Evolutionary conservation across 2,797 vertebrate species (phyloP).

Genomic region (Aeoliscus strigatus): DNA sequence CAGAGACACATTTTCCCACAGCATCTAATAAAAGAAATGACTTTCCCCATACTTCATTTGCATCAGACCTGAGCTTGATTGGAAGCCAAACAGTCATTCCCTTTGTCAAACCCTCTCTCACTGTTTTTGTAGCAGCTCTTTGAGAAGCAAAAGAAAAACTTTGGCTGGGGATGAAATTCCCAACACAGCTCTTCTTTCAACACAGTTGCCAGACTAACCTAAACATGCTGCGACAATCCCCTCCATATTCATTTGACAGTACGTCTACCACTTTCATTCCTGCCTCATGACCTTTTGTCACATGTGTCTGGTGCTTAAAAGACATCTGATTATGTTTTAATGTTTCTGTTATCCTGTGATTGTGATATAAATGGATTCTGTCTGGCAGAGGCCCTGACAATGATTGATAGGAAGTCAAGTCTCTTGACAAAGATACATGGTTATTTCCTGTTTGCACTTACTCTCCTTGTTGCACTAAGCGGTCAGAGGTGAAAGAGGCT

Average conservation of each 20-base stretch:
- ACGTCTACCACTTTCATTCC: conserved; percentile 11
- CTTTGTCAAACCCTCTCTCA: conserved; percentile 17
- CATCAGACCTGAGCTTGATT: conserved; percentile 33
- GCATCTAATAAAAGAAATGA: conserved; percentile 28
- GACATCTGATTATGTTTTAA: conserved; percentile 43
- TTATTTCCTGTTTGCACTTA: conserved; percentile 48
- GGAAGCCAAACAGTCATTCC: conserved; percentile 37
- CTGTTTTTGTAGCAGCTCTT: conserved; percentile 15
- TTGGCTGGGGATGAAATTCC: conserved; percentile 40
- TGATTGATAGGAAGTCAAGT: conserved; percentile 57
- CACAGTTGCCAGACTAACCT: conserved; percentile 20
- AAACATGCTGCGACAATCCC: conserved; percentile 21
- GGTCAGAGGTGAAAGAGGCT: conserved; percentile 38
- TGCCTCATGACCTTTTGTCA: conserved; percentile 13
- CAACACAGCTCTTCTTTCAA: conserved; percentile 35
- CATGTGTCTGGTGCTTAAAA: conserved; percentile 1
- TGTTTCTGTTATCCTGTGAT: conserved; percentile 31
- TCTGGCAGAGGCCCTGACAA: conserved; percentile 20
- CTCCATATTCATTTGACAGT: conserved; percentile 11
- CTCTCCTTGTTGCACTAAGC: conserved; percentile 18
- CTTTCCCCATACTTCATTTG: conserved; percentile 31
- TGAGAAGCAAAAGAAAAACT: conserved; percentile 23
- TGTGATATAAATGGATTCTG: conserved; percentile 10
- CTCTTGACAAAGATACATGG: conserved; percentile 50
- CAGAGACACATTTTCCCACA: conserved; percentile 34